Evolutionary conservation across 2,888 invertebrate species (phyloP), one percentile per base, ranked within the genome.

Genomic region (Coleophora flavipennella): DNA sequence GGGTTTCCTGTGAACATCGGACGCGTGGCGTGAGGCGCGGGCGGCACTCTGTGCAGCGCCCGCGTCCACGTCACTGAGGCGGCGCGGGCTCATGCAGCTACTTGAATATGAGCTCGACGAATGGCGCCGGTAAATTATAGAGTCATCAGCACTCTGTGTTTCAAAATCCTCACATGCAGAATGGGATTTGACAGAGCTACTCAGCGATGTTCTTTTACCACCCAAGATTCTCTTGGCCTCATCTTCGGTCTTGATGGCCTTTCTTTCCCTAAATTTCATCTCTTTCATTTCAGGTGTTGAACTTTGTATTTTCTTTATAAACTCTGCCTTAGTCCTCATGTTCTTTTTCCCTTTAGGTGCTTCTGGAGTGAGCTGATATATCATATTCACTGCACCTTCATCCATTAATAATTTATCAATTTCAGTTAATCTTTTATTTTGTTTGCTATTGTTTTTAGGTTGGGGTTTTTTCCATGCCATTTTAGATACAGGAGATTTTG

Each of bases 331-430:
- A 25, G 85, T 79, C 50, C 73, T 74, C 55, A 86, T 75, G 51
- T 84, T 86, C 55, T 79, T 81, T 50, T 71, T 81, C 8, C 84
- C 85, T 49, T 83, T 81, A 12, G 75, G 70, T 31, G 83, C 83
- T 57, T 85, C 85, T 33, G 81, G 78, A 53, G 93, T 92, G 1
- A 94, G 87, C 13, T 93, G 91, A 59, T 92, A 93, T 32, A 95
- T 81, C 89, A 95, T 91, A 69, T 94, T 94, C 1, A 93, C 91
- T 2, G 94, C 94, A 1, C 95, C 94, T 63, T 95, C 95, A 64
- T 95, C 95, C 76, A 92, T 92, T 44, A 95, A 75, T 37, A 95
- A 68, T 43, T 86, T 89, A 57, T 94, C 93, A 38, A 95, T 86
- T 77, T 95, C 95, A 13, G 89, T 86, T 41, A 88, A 71, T 45